phyloP scores from a whole-genome alignment of 2,888 invertebrate genomes.

The Bellardia pandia region DNA sequence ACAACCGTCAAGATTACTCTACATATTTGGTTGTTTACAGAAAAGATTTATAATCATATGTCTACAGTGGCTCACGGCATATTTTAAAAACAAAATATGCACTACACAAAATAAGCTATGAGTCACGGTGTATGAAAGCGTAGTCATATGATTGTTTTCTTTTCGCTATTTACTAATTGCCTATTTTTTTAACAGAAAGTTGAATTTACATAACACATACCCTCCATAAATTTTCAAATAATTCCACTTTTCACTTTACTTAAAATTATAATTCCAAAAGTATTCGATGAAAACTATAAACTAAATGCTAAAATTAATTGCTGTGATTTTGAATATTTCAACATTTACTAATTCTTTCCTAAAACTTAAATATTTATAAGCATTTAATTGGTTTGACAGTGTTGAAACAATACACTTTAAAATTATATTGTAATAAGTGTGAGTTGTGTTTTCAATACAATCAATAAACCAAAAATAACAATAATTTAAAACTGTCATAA shows the following conservation, averaged over 20 bases:
- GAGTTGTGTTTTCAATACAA: not conserved
- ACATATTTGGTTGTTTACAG: too few species aligned
- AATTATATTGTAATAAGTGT: not conserved
- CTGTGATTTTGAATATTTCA: not conserved
- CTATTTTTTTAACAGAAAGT: too few species aligned
- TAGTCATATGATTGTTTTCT: too few species aligned
- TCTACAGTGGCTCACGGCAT: too few species aligned
- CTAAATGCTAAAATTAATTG: not conserved
- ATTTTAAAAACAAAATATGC: too few species aligned
- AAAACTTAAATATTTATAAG: not conserved
- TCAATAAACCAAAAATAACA: constrained; percentile 19
- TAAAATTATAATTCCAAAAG: not conserved
- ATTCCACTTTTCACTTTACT: not conserved
- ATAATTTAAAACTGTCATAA: not conserved
- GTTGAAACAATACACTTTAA: not conserved
- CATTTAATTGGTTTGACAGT: not conserved
- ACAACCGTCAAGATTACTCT: too few species aligned
- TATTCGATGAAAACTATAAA: not conserved
- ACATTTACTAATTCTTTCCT: constrained; percentile 2
- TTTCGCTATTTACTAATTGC: too few species aligned
- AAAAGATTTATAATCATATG: too few species aligned
- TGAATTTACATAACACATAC: too few species aligned
- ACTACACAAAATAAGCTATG: too few species aligned
- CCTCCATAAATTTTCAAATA: too few species aligned
- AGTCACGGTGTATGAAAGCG: too few species aligned